Evolutionary conservation across 2,888 invertebrate genomes (phyloP).

Genomic region (Drosophila quinaria): DNA sequence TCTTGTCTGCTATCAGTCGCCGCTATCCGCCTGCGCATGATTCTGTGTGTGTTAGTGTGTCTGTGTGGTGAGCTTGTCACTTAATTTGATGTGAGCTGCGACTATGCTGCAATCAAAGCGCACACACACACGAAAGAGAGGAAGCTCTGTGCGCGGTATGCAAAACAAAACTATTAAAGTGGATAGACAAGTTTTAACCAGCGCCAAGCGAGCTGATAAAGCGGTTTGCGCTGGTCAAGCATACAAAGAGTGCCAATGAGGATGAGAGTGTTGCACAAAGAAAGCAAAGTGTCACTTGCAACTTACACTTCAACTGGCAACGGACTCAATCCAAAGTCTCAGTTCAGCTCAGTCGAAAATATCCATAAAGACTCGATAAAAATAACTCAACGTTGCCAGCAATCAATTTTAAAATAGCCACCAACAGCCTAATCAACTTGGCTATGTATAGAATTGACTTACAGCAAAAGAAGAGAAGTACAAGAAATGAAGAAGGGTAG

Average conservation of each 20-base stretch:
- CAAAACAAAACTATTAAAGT: slow-evolving; percentile 74
- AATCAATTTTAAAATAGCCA: slow-evolving; percentile 53
- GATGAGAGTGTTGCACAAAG: slow-evolving; percentile 33
- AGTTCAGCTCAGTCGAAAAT: slow-evolving; percentile 37
- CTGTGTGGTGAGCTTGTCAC: slow-evolving; percentile 39
- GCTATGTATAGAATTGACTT: slow-evolving; percentile 44
- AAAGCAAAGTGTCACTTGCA: slow-evolving; percentile 38
- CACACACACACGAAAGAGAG: slow-evolving; percentile 17
- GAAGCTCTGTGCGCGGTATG: slow-evolving; percentile 43
- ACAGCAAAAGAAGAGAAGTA: slow-evolving; percentile 41
- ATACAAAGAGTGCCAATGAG: slow-evolving; percentile 20
- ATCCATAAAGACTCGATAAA: slow-evolving; percentile 50
- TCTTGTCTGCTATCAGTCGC: slow-evolving; percentile 41
- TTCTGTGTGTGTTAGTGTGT: neutral
- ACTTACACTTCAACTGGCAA: neutral
- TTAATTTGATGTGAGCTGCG: slow-evolving; percentile 61
- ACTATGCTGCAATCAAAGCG: slow-evolving; percentile 65
- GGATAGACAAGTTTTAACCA: slow-evolving; percentile 67
- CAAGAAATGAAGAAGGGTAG: slow-evolving; percentile 22
- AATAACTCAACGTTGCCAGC: slow-evolving; percentile 56
- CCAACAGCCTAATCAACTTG: slow-evolving; percentile 12
- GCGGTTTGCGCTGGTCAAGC: slow-evolving; percentile 64
- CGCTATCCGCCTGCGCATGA: no score
- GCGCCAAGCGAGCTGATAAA: slow-evolving; percentile 58
- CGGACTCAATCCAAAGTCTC: neutral